Evolutionary conservation across 2,888 invertebrate genomes (phyloP), one percentile per base, ranked within the genome.

Genomic region (Rhingia rostrata): DNA sequence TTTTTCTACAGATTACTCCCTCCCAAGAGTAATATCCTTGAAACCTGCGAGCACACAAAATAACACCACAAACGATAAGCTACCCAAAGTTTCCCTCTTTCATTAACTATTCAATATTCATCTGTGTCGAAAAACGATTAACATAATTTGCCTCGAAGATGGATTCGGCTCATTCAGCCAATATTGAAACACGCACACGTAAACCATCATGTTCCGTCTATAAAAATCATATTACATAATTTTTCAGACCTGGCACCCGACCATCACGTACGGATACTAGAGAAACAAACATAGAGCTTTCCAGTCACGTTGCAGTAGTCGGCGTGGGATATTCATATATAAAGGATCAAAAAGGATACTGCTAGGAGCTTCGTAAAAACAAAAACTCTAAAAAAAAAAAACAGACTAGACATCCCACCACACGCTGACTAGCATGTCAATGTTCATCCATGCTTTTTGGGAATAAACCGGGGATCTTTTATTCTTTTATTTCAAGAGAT

Each of bases 201-300:
- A 56, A 56, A 35, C 37, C 56, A 32, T 49, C 49, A 56, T 56
- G 56, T 56, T 56, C 56, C 56, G 37, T 56, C 56, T 56, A 56
- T 56, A 56, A 56, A 56, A 56, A 56, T 56, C 56, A 56, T 56
- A 56, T 56, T 56, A 56, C 37, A 56, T 56, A 56, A 56, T 56
- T 37, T 56, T 37, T 37, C 7, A 22, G 22, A n/a, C 6, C 6
- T 14, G 56, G 37, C 39, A 37, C 7, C 35, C 35, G 30, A 56
- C 6, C 9, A 14, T 37, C 37, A 39, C 35, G 37, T 56, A 35
- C 54, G 35, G n/a, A 6, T 4, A 54, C 12, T 12, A 32, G 4
- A 1, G 32, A 41, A 2, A 41, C 41, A 41, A 12, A 22, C 5
- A 37, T 22, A 37, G 14, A 39, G 37, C 10, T 56, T 56, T 37